Evolutionary conservation across 2,888 invertebrate genomes (phyloP).

Genomic region (Tetropium fuscum): DNA sequence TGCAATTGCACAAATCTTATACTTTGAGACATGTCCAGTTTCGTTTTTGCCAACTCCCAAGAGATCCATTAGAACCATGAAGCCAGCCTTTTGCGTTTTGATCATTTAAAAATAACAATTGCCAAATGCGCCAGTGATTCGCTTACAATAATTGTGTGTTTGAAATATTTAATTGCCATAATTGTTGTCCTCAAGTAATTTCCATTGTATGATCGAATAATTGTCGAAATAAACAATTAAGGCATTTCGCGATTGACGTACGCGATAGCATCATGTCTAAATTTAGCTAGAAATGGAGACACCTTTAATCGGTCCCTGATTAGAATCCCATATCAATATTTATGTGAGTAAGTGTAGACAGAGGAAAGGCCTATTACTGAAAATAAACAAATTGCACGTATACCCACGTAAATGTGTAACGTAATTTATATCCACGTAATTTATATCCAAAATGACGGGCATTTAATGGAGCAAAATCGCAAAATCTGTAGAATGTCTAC

Average conservation of each 20-base stretch:
- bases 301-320: background rate
- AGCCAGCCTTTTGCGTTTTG: background rate
- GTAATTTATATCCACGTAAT: no score
- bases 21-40: no score
- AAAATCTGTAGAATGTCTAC: no score
- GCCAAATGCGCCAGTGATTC: conserved; percentile 9
- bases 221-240: conserved; percentile 19
- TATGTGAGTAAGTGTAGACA: no score
- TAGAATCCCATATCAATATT: conserved; percentile 5
- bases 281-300: conserved; percentile 18
- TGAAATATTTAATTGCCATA: conserved; percentile 22
- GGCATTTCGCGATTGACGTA: conserved; percentile 16
- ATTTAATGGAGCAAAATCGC: no score
- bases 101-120: conserved; percentile 20
- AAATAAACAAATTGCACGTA: no score
- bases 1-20: no score
- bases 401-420: no score
- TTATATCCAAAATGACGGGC: no score
- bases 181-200: conserved; percentile 15
- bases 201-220: conserved; percentile 15
- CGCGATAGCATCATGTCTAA: conserved; percentile 18
- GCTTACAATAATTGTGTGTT: conserved; percentile 4
- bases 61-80: no score
- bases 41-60: no score
- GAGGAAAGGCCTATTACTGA: no score